These are phyloP conservation scores for Bubo scandiacus DNA, from an alignment of 2,113 vertebrate species.

Conservation along the genomic window DNA sequence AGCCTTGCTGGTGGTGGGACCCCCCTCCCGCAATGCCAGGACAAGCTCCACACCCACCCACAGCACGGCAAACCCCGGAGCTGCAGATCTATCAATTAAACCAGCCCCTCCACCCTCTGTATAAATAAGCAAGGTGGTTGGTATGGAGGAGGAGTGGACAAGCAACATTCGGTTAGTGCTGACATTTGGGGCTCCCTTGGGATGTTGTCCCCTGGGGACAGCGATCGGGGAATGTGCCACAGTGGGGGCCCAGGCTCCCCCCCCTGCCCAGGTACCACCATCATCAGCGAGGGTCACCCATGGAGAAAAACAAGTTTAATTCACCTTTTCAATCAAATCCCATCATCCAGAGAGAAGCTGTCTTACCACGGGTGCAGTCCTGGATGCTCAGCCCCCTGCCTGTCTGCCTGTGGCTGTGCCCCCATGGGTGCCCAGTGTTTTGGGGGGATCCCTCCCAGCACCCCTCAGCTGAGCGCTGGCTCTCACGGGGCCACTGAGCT, in stretches of 20 bases:
- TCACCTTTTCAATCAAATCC: not conserved
- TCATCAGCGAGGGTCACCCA: rapidly evolving
- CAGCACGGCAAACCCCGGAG: rapidly evolving
- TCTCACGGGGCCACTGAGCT: rapidly evolving
- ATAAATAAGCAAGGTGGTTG: not conserved
- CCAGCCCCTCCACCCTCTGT: not conserved
- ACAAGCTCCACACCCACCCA: not conserved
- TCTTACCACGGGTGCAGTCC: not conserved
- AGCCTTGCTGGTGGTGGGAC: not conserved
- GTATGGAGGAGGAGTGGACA: not conserved
- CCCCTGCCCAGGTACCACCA: rapidly evolving
- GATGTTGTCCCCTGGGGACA: not conserved
- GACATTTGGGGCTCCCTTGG: not conserved
- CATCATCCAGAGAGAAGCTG: not conserved
- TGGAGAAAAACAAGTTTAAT: not conserved
- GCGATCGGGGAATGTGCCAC: rapidly evolving
- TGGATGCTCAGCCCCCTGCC: not conserved
- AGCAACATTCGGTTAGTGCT: not conserved
- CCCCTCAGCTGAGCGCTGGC: no score
- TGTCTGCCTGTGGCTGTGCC: not conserved
- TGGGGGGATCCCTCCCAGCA: not conserved
- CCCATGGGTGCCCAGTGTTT: rapidly evolving
- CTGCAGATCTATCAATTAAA: not conserved
- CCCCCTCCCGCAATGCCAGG: rapidly evolving
- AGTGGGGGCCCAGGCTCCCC: not conserved